Evolutionary conservation across 2,113 vertebrate species (phyloP), one percentile per base, ranked within the genome.

Genomic region (Pyxicephalus adspersus): DNA sequence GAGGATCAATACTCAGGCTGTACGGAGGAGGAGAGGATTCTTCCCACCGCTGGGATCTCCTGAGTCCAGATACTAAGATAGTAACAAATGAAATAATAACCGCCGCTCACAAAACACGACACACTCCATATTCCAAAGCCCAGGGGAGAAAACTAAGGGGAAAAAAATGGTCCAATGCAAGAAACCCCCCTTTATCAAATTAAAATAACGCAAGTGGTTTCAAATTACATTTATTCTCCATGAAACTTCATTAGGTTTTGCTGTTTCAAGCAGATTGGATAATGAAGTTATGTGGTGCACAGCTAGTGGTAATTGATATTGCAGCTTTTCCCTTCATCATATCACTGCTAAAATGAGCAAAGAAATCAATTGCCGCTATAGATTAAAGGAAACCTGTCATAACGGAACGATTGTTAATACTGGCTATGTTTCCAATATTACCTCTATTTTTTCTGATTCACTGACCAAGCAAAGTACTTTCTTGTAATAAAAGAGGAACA

Each of bases 251-350:
- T 84, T 86, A 86, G 85, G 81, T 55, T 58, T 64, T 68, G 86
- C 87, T 84, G 81, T 88, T 88, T 86, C 76, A 82, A 89, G 86
- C 81, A 77, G 22, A 88, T 82, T 87, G 88, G 86, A 85, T 89
- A 90, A 91, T 88, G 83, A 87, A 90, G 85, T 84, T 87, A 79
- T 28, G 0, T 82, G 20, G 19, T 84, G 83, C 55, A 45, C 84
- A 84, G 90, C 88, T 83, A 81, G 72, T 70, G 4, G 26, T 31
- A 78, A 58, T 58, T 58, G 57, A 58, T 58, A 22, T 22, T 9
- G 57, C 20, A 22, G 57, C 57, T 58, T 22, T 23, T 58, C 57
- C 22, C n/a, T 58, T n/a, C n/a, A 5, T 8, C n/a, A 8, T n/a
- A 58, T 7, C n/a, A 23, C n/a, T 22, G 22, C 18, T n/a, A 22